Conservation (phyloP, 2,797 vertebrate species). For the Enteromius afrohamiltoni region DNA sequence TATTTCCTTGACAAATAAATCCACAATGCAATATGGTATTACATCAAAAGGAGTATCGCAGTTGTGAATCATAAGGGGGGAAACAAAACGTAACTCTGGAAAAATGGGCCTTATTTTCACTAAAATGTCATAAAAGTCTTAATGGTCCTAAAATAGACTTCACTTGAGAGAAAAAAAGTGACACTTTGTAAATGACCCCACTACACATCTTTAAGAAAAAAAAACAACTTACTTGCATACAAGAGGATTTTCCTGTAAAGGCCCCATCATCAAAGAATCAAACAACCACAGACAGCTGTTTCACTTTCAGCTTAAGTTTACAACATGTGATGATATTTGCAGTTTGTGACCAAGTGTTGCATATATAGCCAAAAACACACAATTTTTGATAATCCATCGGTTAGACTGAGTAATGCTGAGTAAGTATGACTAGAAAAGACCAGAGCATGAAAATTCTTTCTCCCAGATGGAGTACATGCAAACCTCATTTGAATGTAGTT, state of each 20-base stretch:
- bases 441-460: neutral
- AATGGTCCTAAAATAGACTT: neutral
- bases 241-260: conserved; percentile 18
- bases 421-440: neutral
- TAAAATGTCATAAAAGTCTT: neutral
- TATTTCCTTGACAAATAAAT: neutral
- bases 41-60: neutral
- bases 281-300: conserved; percentile 43
- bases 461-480: conserved; percentile 8
- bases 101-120: neutral
- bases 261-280: neutral
- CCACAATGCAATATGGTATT: neutral
- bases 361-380: conserved; percentile 22
- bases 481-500: conserved; percentile 30
- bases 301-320: conserved; percentile 40
- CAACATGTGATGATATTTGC: conserved; percentile 43
- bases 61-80: neutral
- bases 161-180: neutral
- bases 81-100: neutral
- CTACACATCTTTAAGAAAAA: neutral
- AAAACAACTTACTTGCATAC: neutral
- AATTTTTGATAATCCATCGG: conserved; percentile 38
- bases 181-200: neutral
- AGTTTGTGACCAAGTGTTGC: conserved; percentile 44
- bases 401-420: conserved; percentile 45